Percentiles rank a stretch among this genome's conserved stretches.
Evolutionary conservation across 1,140 invertebrate genomes (phyloP).

Genomic region (Tetragonula clypearis): DNA sequence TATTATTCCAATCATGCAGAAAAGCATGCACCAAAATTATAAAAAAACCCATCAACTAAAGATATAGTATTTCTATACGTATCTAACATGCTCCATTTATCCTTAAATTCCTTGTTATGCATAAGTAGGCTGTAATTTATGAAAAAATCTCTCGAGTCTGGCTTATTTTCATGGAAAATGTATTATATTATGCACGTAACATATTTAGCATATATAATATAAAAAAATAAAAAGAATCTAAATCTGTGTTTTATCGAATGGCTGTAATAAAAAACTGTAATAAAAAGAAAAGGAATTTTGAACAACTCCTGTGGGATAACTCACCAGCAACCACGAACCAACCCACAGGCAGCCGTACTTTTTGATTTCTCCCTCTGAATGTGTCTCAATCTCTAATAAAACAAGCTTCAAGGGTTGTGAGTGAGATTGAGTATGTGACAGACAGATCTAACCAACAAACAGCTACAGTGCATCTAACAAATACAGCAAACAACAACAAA

Average conservation of each 20-base stretch:
- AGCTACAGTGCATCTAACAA: slow-evolving; percentile 83
- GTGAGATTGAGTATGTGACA: slow-evolving; percentile 81
- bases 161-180: slow-evolving; percentile 81
- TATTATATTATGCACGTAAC: neutral
- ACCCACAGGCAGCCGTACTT: slow-evolving; percentile 81
- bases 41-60: slow-evolving; percentile 21
- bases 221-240: slow-evolving; percentile 9
- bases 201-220: neutral
- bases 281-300: slow-evolving; percentile 73
- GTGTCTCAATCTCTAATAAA: slow-evolving; percentile 81
- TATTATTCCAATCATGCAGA: slow-evolving; percentile 37
- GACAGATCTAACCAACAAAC: slow-evolving; percentile 82
- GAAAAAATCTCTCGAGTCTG: slow-evolving; percentile 55
- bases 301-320: slow-evolving; percentile 80
- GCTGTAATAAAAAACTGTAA: slow-evolving; percentile 54
- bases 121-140: slow-evolving; percentile 20
- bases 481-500: slow-evolving; percentile 82
- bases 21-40: slow-evolving; percentile 41
- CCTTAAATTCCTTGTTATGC: slow-evolving; percentile 11
- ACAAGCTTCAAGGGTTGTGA: slow-evolving; percentile 80
- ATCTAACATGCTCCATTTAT: slow-evolving; percentile 32
- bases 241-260: slow-evolving; percentile 20
- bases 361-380: slow-evolving; percentile 79
- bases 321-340: slow-evolving; percentile 80
- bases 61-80: neutral